phyloP scores from a whole-genome alignment of 1,140 invertebrate species.

The Spodoptera frugiperda region DNA sequence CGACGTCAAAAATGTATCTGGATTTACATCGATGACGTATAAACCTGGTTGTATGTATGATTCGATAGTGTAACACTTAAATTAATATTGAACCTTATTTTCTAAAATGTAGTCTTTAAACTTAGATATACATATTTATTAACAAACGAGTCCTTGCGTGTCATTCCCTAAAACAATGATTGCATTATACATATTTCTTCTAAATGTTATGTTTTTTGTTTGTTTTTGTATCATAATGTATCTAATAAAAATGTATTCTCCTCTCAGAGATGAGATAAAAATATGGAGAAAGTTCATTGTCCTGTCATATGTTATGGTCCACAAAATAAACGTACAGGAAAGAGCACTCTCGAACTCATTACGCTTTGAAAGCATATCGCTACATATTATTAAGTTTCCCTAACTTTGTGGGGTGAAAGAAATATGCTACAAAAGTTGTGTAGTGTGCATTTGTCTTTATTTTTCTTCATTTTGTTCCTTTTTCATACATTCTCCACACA shows the following conservation, averaged over 20 bases:
- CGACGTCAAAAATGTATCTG: no score
- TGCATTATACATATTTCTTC: no score
- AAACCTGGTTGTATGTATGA: no score
- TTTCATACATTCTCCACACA: not conserved
- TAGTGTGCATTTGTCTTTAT: slow-evolving; percentile 23
- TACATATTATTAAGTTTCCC: slow-evolving; percentile 57
- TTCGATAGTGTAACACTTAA: no score
- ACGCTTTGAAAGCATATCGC: slow-evolving; percentile 75
- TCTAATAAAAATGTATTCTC: not conserved
- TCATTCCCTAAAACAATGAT: no score
- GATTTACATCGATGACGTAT: no score
- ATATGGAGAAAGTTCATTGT: slow-evolving; percentile 49
- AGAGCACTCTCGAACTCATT: slow-evolving; percentile 76
- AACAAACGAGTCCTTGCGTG: no score
- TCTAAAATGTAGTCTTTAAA: no score
- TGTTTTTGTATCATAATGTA: slow-evolving; percentile 24
- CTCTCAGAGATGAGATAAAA: slow-evolving; percentile 36
- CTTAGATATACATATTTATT: no score
- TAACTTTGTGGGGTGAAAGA: slow-evolving; percentile 28
- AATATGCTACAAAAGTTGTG: slow-evolving; percentile 21
- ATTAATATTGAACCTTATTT: no score
- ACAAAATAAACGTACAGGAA: slow-evolving; percentile 67
- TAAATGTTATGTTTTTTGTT: not conserved
- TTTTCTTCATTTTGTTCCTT: not conserved
- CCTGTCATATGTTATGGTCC: slow-evolving; percentile 55